Base-by-base conservation (phyloP, 2,888 invertebrate genomes). In the Celastrina argiolus region DNA sequence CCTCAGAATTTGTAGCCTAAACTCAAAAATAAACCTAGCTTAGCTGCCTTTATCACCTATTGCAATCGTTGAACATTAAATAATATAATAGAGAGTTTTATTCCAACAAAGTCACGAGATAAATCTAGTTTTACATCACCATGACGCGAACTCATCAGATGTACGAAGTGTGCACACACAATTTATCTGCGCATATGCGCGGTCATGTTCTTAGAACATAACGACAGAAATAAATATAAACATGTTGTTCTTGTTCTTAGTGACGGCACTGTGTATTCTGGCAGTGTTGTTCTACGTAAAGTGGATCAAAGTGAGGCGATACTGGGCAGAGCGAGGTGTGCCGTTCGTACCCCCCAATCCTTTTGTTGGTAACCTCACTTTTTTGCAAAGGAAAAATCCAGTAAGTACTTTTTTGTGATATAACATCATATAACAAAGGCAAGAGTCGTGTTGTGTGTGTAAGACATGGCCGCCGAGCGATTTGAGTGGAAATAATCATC, bases 311-410 rank as follows among this genome's bases (percentile, higher is more conserved):
- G 67, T 71, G 16, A 69, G 63, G 34, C 56, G 28, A 1, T 74
- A 69, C n/a, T 74, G 74, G 74, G 56, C 64, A 0, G 56, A 69
- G 1, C 69, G 69, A n/a, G 69, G 68, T 6, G 69, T 74, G 2
- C 70, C 70, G 1, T 64, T 69, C 39, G 7, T 56, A 1, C 67
- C 71, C 1, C 72, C 80, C 0, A 72, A 80, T 56, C 78, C 78
- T 0, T 6, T 82, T 4, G 51, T 78, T 22, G 82, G 82, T 2
- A 81, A 77, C 61, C 74, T 82, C 65, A 74, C 75, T 1, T 81
- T 79, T 67, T 67, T 81, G 41, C 77, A 75, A 67, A 73, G 73
- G 51, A 70, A 74, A 16, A 81, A 82, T 71, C 70, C 75, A 6
- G 82, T 82, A 70, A 78, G 75, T 75, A 56, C 7, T 42, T 34